These are phyloP conservation scores for Malthinus seriepunctatus DNA, from an alignment of 2,888 invertebrate genomes.

Conservation along the genomic window DNA sequence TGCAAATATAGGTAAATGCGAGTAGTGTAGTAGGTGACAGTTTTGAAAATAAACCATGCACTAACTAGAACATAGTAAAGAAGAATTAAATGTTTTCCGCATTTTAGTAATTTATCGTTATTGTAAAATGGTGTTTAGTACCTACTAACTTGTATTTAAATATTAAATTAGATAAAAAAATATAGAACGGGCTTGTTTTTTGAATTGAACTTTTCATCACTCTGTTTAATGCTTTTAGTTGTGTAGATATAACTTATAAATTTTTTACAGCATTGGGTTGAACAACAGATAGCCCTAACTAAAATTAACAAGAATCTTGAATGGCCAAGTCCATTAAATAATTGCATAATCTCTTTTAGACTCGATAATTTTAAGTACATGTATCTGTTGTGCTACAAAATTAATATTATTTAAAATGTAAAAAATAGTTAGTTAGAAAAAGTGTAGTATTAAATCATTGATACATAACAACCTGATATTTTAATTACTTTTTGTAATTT, in stretches of 20 bases:
- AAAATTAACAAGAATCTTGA: constrained; percentile 20
- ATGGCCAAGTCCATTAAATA: constrained; percentile 26
- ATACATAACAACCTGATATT: constrained; percentile 16
- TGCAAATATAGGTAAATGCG: no score
- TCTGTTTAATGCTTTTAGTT: no score
- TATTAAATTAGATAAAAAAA: no score
- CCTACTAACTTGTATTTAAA: no score
- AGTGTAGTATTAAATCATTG: constrained; percentile 28
- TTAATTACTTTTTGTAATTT: constrained; percentile 13
- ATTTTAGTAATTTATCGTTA: no score
- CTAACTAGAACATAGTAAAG: no score
- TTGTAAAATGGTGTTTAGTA: no score
- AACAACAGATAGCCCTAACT: constrained; percentile 16
- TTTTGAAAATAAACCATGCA: no score
- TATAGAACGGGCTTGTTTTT: no score
- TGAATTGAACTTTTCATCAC: no score
- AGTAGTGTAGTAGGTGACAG: no score
- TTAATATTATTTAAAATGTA: constrained; percentile 45
- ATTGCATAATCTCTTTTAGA: constrained; percentile 28
- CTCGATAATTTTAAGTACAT: constrained; percentile 45
- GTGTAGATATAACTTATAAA: background rate
- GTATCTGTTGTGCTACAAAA: constrained; percentile 51
- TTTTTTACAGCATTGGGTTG: constrained; percentile 24
- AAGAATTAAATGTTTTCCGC: no score
- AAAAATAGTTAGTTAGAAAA: constrained; percentile 41